Evolutionary conservation across 2,797 vertebrate species (phyloP).

Genomic region (Labroides dimidiatus): DNA sequence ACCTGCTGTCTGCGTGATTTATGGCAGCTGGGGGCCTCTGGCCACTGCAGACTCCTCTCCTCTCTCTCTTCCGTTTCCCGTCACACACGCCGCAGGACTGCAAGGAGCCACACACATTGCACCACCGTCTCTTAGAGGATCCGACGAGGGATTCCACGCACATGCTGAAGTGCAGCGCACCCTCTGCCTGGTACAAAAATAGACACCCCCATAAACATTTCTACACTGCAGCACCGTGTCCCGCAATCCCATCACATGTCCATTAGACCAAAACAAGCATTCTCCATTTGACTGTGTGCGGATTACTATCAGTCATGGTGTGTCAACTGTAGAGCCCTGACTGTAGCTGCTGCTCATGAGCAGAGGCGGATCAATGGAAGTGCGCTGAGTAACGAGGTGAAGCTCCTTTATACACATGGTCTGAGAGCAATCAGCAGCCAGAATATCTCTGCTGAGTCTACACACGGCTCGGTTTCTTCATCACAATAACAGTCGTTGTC

Average conservation of each 20-base stretch:
- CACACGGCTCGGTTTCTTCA: slow-evolving; percentile 34
- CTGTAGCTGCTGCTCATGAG: slow-evolving; percentile 60
- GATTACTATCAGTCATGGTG: slow-evolving; percentile 74
- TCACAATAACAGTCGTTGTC: slow-evolving; percentile 36
- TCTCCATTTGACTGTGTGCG: slow-evolving; percentile 50
- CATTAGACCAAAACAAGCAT: slow-evolving; percentile 48
- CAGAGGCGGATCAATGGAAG: slow-evolving; percentile 80
- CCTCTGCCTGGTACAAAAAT: slow-evolving; percentile 35
- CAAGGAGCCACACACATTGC: slow-evolving; percentile 64
- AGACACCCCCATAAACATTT: slow-evolving; percentile 67
- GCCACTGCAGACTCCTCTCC: slow-evolving; percentile 78
- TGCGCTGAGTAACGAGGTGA: slow-evolving; percentile 79
- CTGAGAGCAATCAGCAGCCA: slow-evolving; percentile 72
- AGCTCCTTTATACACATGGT: slow-evolving; percentile 71
- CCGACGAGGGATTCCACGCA: slow-evolving; percentile 54
- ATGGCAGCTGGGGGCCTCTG: slow-evolving; percentile 78
- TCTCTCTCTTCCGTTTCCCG: slow-evolving; percentile 60
- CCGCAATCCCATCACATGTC: slow-evolving; percentile 41
- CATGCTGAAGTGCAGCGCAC: slow-evolving; percentile 40
- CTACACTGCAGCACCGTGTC: slow-evolving; percentile 38
- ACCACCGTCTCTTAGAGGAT: slow-evolving; percentile 42
- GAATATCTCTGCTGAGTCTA: slow-evolving; percentile 49
- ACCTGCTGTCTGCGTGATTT: slow-evolving; percentile 83
- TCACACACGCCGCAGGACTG: slow-evolving; percentile 55
- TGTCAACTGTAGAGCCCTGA: slow-evolving; percentile 68